These are phyloP conservation scores for Uropsilus gracilis DNA, from an alignment of 2,113 vertebrate species.

Conservation along the genomic window DNA sequence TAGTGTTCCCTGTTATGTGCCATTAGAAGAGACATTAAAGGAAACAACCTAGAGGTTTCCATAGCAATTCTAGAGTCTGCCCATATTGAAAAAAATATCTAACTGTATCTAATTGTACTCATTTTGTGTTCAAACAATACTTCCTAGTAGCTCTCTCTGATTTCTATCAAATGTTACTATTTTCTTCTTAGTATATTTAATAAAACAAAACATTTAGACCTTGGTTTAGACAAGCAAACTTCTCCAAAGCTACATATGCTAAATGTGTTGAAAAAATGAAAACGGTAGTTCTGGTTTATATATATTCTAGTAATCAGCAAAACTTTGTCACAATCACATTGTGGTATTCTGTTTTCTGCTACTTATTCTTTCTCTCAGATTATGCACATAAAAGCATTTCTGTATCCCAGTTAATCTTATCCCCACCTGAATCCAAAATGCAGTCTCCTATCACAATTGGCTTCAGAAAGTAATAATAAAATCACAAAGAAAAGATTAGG, in stretches of 20 bases:
- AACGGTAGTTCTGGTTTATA: not conserved
- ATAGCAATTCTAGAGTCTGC: no score
- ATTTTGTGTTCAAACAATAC: not conserved
- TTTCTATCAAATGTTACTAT: constrained; percentile 23
- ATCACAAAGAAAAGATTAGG: constrained; percentile 53
- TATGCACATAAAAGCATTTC: constrained; percentile 64
- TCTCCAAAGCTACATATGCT: constrained; percentile 25
- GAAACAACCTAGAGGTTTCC: not conserved
- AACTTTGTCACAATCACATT: constrained; percentile 25
- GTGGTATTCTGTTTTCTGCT: not conserved
- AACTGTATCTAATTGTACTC: not conserved
- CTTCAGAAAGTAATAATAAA: constrained; percentile 72
- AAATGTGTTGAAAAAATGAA: constrained; percentile 46
- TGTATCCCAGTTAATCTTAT: constrained; percentile 57
- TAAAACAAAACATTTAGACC: constrained; percentile 37
- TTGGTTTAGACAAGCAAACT: not conserved
- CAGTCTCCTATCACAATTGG: constrained; percentile 58
- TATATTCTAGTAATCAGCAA: not conserved
- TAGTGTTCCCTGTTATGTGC: not conserved
- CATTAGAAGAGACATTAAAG: not conserved
- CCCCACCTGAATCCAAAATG: constrained; percentile 67
- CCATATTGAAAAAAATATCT: not conserved
- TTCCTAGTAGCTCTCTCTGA: not conserved
- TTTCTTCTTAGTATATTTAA: not conserved
- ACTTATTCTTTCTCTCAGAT: not conserved